Percentiles rank a stretch among this genome's conserved stretches.
Evolutionary conservation across 2,113 vertebrate genomes (phyloP).

Genomic region (Dipodomys merriami): DNA sequence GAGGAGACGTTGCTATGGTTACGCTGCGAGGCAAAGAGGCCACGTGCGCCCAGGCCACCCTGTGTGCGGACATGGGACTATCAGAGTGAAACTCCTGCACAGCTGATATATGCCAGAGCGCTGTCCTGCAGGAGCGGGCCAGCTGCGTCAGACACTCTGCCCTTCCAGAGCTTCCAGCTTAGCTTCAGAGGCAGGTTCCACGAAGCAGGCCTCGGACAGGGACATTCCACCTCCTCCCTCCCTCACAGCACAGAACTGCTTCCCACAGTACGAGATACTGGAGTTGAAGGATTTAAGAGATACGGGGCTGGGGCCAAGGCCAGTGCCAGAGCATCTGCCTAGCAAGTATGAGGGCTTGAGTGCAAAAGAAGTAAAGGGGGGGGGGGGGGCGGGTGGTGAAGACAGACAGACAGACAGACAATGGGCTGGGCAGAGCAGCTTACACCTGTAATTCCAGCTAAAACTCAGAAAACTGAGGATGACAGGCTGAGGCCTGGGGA

Average conservation of each 20-base stretch:
- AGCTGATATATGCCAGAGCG: neutral
- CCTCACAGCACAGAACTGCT: neutral
- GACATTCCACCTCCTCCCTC: neutral
- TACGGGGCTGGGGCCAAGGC: too few species aligned
- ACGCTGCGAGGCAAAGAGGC: neutral
- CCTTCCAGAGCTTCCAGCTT: accelerated
- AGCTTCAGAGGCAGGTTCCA: neutral
- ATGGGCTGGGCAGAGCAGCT: too few species aligned
- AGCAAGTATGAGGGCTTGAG: too few species aligned
- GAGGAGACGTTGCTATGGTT: neutral
- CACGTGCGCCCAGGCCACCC: neutral
- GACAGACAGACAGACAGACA: too few species aligned
- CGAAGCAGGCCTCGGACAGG: neutral
- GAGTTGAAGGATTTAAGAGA: neutral
- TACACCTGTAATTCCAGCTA: too few species aligned
- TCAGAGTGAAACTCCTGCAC: too few species aligned
- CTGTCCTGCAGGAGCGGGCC: neutral
- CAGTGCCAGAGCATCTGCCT: too few species aligned
- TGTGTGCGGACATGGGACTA: too few species aligned
- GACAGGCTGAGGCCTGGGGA: too few species aligned
- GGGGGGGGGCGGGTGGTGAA: too few species aligned
- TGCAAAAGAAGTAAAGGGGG: too few species aligned
- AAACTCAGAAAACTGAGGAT: too few species aligned
- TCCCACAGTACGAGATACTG: neutral
- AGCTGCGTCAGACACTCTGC: neutral